Conservation (phyloP, 2,888 invertebrate genomes). For the Hirtodrosophila duncani region DNA sequence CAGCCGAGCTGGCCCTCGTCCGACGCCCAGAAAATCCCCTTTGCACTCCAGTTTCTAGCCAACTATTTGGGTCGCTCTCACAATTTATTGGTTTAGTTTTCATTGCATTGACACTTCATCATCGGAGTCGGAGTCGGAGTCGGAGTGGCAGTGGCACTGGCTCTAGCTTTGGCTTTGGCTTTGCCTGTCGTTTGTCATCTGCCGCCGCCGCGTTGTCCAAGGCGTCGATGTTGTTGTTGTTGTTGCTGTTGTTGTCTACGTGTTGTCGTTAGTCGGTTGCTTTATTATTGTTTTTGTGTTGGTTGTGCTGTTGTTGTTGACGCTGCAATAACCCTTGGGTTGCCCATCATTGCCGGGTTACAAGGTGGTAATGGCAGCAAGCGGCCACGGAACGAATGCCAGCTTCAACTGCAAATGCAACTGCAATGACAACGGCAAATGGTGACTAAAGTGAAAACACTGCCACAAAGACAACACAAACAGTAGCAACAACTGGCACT, state of each 20-base stretch:
- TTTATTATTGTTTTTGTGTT: conserved; percentile 1
- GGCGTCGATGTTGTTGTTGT: conserved; percentile 13
- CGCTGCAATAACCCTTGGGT: conserved; percentile 48
- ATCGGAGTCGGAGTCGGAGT: too few species aligned
- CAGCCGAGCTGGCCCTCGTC: conserved; percentile 10
- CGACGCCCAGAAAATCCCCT: conserved; percentile 65
- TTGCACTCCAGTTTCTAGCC: conserved; percentile 65
- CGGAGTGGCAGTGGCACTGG: too few species aligned
- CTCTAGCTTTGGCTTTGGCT: too few species aligned
- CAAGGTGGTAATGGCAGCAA: conserved; percentile 44
- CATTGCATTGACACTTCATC: conserved; percentile 73
- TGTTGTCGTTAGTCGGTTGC: conserved; percentile 5
- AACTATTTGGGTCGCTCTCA: conserved; percentile 73
- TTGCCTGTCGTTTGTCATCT: conserved; percentile 71
- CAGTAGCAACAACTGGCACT: conserved; percentile 25
- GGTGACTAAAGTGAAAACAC: conserved; percentile 56
- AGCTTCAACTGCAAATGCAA: not conserved
- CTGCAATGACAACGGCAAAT: conserved; percentile 28
- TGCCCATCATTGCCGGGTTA: conserved; percentile 50
- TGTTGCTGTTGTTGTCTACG: conserved; percentile 2
- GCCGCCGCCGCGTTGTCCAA: conserved; percentile 27
- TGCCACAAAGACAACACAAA: conserved; percentile 22
- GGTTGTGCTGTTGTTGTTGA: not conserved
- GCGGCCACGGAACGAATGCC: conserved; percentile 23
- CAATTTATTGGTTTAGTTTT: conserved; percentile 74